Conservation (phyloP, 2,888 invertebrate genomes). For the Eulithis testata region DNA sequence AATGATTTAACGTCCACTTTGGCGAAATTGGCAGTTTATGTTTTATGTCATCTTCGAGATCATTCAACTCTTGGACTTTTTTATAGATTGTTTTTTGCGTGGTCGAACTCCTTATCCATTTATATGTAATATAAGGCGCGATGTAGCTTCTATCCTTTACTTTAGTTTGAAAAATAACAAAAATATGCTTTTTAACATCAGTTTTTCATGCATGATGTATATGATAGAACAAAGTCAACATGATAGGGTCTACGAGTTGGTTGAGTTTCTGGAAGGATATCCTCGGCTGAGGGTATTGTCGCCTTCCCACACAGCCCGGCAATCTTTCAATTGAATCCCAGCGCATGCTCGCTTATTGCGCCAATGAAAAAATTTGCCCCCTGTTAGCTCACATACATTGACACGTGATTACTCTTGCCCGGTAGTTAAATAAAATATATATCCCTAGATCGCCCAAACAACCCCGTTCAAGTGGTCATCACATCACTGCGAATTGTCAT, state of each 20-base stretch:
- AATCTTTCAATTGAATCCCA: conserved; percentile 81
- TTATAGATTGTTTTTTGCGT: background rate
- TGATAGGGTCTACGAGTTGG: conserved; percentile 46
- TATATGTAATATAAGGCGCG: background rate
- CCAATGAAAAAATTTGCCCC: conserved; percentile 80
- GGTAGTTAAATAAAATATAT: conserved; percentile 1
- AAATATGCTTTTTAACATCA: too few species aligned
- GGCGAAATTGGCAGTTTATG: conserved; percentile 32
- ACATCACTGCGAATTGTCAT: background rate
- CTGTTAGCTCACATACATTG: conserved; percentile 49
- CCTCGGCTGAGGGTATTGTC: conserved; percentile 77
- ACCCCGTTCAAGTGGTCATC: background rate
- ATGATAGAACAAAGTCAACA: conserved; percentile 12
- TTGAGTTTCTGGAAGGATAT: conserved; percentile 81
- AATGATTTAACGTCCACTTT: conserved; percentile 47
- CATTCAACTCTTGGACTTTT: conserved; percentile 28
- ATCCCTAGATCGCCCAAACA: background rate
- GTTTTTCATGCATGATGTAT: background rate
- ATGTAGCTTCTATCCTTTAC: too few species aligned
- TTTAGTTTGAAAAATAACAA: too few species aligned
- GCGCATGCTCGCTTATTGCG: conserved; percentile 75
- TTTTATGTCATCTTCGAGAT: conserved; percentile 18
- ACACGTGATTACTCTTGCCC: conserved; percentile 29
- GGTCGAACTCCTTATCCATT: background rate
- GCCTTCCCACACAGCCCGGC: conserved; percentile 75